Evolutionary conservation across 37 sponge, comb jelly and placozoan genomes (phyloP).

Genomic region (Bolinopsis microptera): DNA sequence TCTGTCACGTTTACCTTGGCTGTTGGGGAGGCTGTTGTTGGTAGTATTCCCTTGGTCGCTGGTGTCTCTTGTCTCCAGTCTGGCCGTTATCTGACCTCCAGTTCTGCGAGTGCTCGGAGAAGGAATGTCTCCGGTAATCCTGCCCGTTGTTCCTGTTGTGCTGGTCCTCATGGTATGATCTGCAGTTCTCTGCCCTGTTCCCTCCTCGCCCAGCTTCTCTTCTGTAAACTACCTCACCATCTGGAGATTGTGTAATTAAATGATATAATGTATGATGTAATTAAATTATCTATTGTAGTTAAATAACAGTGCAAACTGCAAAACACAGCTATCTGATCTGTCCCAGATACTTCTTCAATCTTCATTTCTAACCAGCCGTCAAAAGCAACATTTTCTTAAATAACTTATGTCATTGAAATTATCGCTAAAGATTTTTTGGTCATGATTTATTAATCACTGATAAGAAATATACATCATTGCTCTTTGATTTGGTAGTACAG

Average conservation of each 20-base stretch:
- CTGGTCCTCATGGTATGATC: slow-evolving; percentile 3
- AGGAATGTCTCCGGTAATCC: slow-evolving; percentile 13
- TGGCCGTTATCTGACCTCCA: not conserved
- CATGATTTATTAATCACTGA: too few relatives aligned
- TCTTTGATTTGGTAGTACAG: not conserved
- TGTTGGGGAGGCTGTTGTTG: slow-evolving; percentile 21
- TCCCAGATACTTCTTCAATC: too few relatives aligned
- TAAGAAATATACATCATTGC: too few relatives aligned
- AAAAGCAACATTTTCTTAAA: too few relatives aligned
- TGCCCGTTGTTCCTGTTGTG: not conserved
- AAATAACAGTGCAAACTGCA: too few relatives aligned
- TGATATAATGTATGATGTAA: too few relatives aligned
- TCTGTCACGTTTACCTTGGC: slow-evolving; percentile 27
- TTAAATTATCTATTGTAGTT: too few relatives aligned
- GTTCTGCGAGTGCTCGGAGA: not conserved
- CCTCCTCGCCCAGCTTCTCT: not conserved
- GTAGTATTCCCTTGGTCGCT: not conserved
- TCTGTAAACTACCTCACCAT: slow-evolving; percentile 30
- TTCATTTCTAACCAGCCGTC: too few relatives aligned
- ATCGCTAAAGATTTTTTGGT: too few relatives aligned
- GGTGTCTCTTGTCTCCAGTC: not conserved
- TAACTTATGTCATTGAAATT: too few relatives aligned
- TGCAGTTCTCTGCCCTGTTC: not conserved
- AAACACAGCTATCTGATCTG: too few relatives aligned
- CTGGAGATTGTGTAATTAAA: too few relatives aligned